Base-by-base conservation (phyloP, 2,113 vertebrate species). In the Oxyura jamaicensis region DNA sequence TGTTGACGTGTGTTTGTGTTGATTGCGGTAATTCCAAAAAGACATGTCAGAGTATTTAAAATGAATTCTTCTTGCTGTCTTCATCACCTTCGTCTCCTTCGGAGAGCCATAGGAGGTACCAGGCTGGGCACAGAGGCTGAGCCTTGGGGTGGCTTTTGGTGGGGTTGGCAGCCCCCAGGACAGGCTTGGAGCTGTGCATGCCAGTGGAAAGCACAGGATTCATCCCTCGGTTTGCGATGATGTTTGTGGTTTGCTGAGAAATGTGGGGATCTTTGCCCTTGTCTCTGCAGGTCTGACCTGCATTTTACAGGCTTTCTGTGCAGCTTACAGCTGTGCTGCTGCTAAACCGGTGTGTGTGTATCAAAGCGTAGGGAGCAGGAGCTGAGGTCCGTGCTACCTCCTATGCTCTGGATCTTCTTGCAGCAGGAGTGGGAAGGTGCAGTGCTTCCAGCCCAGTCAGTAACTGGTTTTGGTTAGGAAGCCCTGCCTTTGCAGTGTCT, bases 1-100 rank as follows among this genome's bases (percentile, higher is more conserved):
- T 83, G 76, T 25, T 20, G 25, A 1, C 39, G 44, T 28, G 69
- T 0, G 0, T 6, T 42, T 18, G 11, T 9, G 0, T 63, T 46
- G 31, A 42, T 18, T 26, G n/a, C 1, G 3, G 2, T n/a, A 2
- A 23, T 71, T 46, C 36, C 4, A 1, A 1, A 52, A 35, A 29
- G 35, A 8, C 8, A 42, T 33, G 12, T 48, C 35, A 11, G 1
- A 33, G 16, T 12, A 29, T 44, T 66, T 35, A 0, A 59, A 77
- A 68, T 9, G 58, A 13, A 1, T 62, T 90, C 60, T 86, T 33
- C 41, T 60, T 3, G 0, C 26, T 25, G 23, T 8, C 36, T 44
- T 23, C 50, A 12, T 22, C 42, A 50, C 50, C 14, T 86, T 83
- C 48, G 8, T 39, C 10, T 23, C 58, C 35, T n/a, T 25, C 12